Percentiles rank a stretch among this genome's conserved stretches.
These are phyloP conservation scores for Pollachius pollachius DNA, from an alignment of 2,113 vertebrate species.

Conservation along the genomic window DNA sequence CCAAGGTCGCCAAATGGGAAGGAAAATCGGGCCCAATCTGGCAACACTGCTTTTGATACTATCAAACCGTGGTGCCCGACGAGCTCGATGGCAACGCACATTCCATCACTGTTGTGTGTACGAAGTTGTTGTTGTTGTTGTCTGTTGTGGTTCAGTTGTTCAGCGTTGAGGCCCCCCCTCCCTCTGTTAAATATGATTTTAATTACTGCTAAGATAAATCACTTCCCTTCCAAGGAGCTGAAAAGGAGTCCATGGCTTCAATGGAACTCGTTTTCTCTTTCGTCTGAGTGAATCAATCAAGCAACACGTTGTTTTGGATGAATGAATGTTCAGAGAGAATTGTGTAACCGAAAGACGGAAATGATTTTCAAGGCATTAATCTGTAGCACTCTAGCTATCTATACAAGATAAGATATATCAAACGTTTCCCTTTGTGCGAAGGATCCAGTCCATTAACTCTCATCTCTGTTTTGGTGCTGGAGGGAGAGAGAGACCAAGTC, in stretches of 20 bases:
- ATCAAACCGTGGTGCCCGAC: slow-evolving; percentile 38
- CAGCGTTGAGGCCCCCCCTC: not conserved
- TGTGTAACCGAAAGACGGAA: not conserved
- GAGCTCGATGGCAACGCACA: slow-evolving; percentile 18
- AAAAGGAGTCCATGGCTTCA: too few species aligned
- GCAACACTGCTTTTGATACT: slow-evolving; percentile 28
- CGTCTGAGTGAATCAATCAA: too few species aligned
- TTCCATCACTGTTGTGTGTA: slow-evolving; percentile 3
- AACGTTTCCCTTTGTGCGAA: slow-evolving; percentile 33
- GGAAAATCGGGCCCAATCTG: too few species aligned
- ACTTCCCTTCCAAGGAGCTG: too few species aligned
- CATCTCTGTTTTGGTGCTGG: slow-evolving; percentile 51
- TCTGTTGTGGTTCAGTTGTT: not conserved
- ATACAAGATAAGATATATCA: slow-evolving; percentile 5
- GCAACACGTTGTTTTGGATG: too few species aligned
- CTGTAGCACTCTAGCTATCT: not conserved
- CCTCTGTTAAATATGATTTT: not conserved
- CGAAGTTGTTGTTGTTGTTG: slow-evolving; percentile 24
- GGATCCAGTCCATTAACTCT: slow-evolving; percentile 50
- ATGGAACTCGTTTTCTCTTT: too few species aligned
- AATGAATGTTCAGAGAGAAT: too few species aligned
- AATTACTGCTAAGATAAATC: not conserved
- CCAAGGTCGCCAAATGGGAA: too few species aligned
- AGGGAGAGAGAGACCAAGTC: slow-evolving; percentile 18
- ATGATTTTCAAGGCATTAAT: not conserved